Percentiles rank a stretch among this genome's conserved stretches.
Conservation (phyloP, 2,797 vertebrate species). For the Alosa sapidissima region DNA sequence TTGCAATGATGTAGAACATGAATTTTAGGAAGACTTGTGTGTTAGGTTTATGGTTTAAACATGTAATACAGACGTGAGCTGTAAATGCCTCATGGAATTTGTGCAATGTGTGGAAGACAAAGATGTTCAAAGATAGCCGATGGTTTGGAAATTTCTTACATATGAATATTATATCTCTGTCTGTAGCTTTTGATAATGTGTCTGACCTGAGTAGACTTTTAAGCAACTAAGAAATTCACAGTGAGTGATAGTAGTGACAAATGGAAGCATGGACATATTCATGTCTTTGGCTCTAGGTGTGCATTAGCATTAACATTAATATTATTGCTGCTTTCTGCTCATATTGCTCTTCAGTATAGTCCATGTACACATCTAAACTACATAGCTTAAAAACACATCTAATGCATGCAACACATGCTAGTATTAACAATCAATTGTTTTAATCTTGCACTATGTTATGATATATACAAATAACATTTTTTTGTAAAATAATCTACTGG, state of each 20-base stretch:
- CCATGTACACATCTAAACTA: neutral
- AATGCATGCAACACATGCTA: conserved; percentile 16
- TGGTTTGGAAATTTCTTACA: neutral
- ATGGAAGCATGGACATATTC: conserved; percentile 46
- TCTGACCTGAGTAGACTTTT: conserved; percentile 37
- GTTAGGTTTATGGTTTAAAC: conserved; percentile 34
- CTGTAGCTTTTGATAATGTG: conserved; percentile 11
- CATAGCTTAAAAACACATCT: neutral
- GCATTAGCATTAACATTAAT: conserved; percentile 20
- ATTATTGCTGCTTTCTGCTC: conserved; percentile 41
- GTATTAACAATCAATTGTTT: neutral
- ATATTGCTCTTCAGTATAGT: neutral
- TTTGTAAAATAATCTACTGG: neutral
- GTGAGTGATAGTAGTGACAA: conserved; percentile 38
- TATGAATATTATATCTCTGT: neutral
- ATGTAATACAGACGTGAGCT: neutral
- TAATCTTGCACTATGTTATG: neutral
- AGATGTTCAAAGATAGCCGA: neutral
- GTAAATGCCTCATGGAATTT: conserved; percentile 22
- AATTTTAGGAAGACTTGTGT: conserved; percentile 50
- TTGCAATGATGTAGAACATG: neutral
- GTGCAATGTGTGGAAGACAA: conserved; percentile 51
- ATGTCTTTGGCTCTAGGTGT: conserved; percentile 49
- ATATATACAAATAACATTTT: neutral
- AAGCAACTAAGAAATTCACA: conserved; percentile 34